These are phyloP conservation scores for Dermolepida albohirtum DNA, from an alignment of 2,888 invertebrate species.

Conservation along the genomic window DNA sequence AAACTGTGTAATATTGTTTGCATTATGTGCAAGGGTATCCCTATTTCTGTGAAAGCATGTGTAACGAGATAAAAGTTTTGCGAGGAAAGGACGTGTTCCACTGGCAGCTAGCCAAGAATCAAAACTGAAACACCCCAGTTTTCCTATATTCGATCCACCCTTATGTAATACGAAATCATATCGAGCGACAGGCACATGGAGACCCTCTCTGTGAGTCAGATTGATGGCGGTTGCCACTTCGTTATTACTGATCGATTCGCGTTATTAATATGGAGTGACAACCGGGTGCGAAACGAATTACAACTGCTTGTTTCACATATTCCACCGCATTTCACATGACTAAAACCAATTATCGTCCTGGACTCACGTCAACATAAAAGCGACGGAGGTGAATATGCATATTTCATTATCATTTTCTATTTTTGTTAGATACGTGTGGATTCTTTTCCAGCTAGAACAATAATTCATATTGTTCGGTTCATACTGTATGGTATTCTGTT, in stretches of 20 bases:
- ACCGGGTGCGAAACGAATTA: conserved; percentile 54
- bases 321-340: conserved; percentile 39
- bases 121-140: conserved; percentile 38
- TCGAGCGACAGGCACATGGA: conserved; percentile 31
- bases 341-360: conserved; percentile 39
- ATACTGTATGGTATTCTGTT: too few species aligned
- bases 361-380: conserved; percentile 21
- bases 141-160: conserved; percentile 40
- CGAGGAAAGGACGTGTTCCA: conserved; percentile 1
- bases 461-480: too few species aligned
- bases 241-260: conserved; percentile 60
- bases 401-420: background rate
- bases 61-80: conserved; percentile 33
- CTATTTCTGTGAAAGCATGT: conserved; percentile 25
- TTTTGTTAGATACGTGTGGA: too few species aligned
- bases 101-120: conserved; percentile 42
- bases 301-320: conserved; percentile 47
- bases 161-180: conserved; percentile 40
- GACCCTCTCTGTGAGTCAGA: conserved; percentile 49
- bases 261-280: conserved; percentile 59
- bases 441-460: too few species aligned
- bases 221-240: conserved; percentile 57
- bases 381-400: background rate
- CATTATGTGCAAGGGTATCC: conserved; percentile 12
- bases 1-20: conserved; percentile 12